Evolutionary conservation across 1,140 invertebrate genomes (phyloP), one percentile per base, ranked within the genome.

Genomic region (Drosophila chauvacae): DNA sequence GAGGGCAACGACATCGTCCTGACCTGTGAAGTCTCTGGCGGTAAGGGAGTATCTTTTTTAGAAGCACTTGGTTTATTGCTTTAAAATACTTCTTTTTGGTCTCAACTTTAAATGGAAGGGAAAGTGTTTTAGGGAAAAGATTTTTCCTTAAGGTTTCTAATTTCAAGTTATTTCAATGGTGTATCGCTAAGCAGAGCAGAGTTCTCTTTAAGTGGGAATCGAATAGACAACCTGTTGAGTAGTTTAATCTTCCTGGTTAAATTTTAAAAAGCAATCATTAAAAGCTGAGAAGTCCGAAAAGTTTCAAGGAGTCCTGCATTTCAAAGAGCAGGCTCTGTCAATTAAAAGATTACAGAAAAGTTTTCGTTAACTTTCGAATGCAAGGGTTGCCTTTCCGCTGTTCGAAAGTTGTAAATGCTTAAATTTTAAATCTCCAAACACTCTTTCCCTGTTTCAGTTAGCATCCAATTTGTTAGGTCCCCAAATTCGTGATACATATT

Each of bases 11-110:
- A 96, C 92, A 95, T 98, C 30, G 94, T 95, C 64, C 95, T 98
- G 20, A 95, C 96, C 72, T 98, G 97, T 92, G 96, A 98, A 94
- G 97, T 97, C 4, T 94, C 95, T 88, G 97, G 97, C 95, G 97
- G 97, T 98, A 94, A 95, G 95, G 3, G 2, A 26, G 20, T 56
- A 47, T 23, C 20, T 7, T 50, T 14, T 13, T 44, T 30, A 23
- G 3, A 26, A 47, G 3, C n/a, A 42, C n/a, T 7, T n/a, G 4
- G 2, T 1, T n/a, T 0, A 10, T 42, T 4, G 1, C n/a, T 10
- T 42, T 3, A 51, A 50, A 39, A 30, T 42, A 55, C 5, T 13
- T 37, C 10, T 33, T 18, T 47, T 41, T 26, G 18, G 23, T 4
- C 16, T 48, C 10, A 5, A 2, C 1, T 28, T n/a, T n/a, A 5